phyloP scores from a whole-genome alignment of 2,888 invertebrate genomes.

The Drosophila aldrichi region DNA sequence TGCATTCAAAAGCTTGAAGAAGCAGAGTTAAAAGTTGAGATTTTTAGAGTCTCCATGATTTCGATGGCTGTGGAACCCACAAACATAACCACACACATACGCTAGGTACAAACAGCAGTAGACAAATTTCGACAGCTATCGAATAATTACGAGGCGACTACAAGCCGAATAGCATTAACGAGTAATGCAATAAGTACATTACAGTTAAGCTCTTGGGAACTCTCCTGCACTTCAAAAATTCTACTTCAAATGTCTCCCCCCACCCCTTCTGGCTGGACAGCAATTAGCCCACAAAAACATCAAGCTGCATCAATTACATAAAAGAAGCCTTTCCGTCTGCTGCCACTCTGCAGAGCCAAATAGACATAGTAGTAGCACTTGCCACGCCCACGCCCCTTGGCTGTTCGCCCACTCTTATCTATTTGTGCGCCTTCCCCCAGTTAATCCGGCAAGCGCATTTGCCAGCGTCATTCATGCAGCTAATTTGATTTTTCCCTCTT shows the following conservation, averaged over 20 bases:
- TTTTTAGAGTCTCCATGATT: slow-evolving; percentile 41
- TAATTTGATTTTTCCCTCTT: slow-evolving; percentile 72
- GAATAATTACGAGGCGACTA: slow-evolving; percentile 60
- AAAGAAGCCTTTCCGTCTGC: slow-evolving; percentile 26
- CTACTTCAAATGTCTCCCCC: not conserved
- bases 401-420: not conserved
- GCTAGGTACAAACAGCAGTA: not conserved
- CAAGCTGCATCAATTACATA: slow-evolving; percentile 64
- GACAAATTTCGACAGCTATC: slow-evolving; percentile 19
- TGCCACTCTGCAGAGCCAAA: slow-evolving; percentile 23
- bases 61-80: not conserved
- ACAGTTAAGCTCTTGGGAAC: slow-evolving; percentile 31
- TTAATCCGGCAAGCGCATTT: slow-evolving; percentile 72
- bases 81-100: slow-evolving; percentile 2
- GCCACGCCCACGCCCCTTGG: slow-evolving; percentile 32
- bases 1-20: slow-evolving; percentile 67
- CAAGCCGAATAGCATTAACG: slow-evolving; percentile 55
- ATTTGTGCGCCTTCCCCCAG: slow-evolving; percentile 5
- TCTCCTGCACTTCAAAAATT: not conserved
- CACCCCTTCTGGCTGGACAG: slow-evolving; percentile 10
- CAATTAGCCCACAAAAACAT: slow-evolving; percentile 75
- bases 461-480: slow-evolving; percentile 73
- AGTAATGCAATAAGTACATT: slow-evolving; percentile 67
- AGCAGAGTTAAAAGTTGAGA: slow-evolving; percentile 71
- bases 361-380: slow-evolving; percentile 30